These are phyloP conservation scores for Phyllotreta cruciferae DNA, from an alignment of 2,888 invertebrate genomes.

Conservation along the genomic window DNA sequence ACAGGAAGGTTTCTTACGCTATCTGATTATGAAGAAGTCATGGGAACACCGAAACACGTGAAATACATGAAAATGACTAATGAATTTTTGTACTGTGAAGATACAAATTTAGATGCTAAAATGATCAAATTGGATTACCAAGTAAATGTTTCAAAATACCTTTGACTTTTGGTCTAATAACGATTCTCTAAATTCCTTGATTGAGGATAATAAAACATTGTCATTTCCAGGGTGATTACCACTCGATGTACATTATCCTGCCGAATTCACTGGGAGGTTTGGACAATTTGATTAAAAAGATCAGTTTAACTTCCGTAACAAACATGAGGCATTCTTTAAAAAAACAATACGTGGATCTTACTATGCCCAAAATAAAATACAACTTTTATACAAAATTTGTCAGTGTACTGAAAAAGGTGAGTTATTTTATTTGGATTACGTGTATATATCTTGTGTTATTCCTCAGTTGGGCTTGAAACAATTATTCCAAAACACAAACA, in stretches of 20 bases:
- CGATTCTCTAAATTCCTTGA: too few relatives aligned
- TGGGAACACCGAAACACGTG: not conserved
- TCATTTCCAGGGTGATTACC: slow-evolving; percentile 70
- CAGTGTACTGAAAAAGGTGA: slow-evolving; percentile 68
- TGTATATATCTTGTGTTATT: slow-evolving; percentile 9
- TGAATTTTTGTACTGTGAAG: slow-evolving; percentile 69
- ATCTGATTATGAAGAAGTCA: slow-evolving; percentile 47
- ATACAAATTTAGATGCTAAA: slow-evolving; percentile 70
- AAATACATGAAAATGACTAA: slow-evolving; percentile 42
- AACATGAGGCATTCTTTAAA: slow-evolving; percentile 66
- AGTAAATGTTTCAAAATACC: slow-evolving; percentile 59
- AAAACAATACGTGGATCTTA: slow-evolving; percentile 67
- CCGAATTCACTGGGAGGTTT: slow-evolving; percentile 72
- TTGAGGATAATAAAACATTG: slow-evolving; percentile 15
- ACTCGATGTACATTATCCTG: slow-evolving; percentile 75
- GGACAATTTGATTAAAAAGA: slow-evolving; percentile 64
- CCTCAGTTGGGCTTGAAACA: slow-evolving; percentile 73
- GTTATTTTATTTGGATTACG: slow-evolving; percentile 20
- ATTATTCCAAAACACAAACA: slow-evolving; percentile 75
- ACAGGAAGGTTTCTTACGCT: slow-evolving; percentile 68
- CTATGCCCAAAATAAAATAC: slow-evolving; percentile 78
- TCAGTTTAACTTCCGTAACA: slow-evolving; percentile 66
- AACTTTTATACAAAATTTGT: slow-evolving; percentile 71
- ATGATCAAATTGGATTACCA: slow-evolving; percentile 77
- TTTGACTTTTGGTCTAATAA: too few relatives aligned